Evolutionary conservation across 2,113 vertebrate genomes (phyloP).

Genomic region (Cyprinodon brontotheroides): DNA sequence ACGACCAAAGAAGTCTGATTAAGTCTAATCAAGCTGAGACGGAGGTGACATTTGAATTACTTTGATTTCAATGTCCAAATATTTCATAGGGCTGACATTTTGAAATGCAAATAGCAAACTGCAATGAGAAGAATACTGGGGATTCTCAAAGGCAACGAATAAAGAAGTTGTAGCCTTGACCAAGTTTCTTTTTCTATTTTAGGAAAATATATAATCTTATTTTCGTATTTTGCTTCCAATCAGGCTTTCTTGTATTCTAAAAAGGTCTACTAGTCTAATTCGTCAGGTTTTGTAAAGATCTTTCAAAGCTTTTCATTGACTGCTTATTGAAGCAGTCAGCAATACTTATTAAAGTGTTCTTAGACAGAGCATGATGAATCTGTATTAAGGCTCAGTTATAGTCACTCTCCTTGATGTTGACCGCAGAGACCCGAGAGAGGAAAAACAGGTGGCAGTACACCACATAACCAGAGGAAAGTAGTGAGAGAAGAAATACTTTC

Average conservation of each 20-base stretch:
- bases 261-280: too few relatives aligned
- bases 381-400: too few relatives aligned
- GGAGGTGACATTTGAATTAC: slow-evolving; percentile 62
- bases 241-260: too few relatives aligned
- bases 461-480: too few relatives aligned
- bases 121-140: slow-evolving; percentile 34
- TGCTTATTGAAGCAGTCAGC: not conserved
- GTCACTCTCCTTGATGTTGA: too few relatives aligned
- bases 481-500: too few relatives aligned
- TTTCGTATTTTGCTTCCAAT: too few relatives aligned
- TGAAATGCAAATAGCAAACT: slow-evolving; percentile 56
- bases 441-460: too few relatives aligned
- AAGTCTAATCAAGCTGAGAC: slow-evolving; percentile 42
- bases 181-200: too few relatives aligned
- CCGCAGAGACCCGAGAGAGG: too few relatives aligned
- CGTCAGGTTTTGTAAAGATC: too few relatives aligned
- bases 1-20: slow-evolving; percentile 31
- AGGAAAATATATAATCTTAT: too few relatives aligned
- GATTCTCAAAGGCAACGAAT: not conserved
- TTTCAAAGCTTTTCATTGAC: not conserved
- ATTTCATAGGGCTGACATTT: slow-evolving; percentile 64
- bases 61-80: slow-evolving; percentile 36
- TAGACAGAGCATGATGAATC: not conserved
- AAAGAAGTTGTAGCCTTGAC: not conserved
- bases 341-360: not conserved